Base-by-base conservation (phyloP, 2,113 vertebrate species). In the Panthera uncia region DNA sequence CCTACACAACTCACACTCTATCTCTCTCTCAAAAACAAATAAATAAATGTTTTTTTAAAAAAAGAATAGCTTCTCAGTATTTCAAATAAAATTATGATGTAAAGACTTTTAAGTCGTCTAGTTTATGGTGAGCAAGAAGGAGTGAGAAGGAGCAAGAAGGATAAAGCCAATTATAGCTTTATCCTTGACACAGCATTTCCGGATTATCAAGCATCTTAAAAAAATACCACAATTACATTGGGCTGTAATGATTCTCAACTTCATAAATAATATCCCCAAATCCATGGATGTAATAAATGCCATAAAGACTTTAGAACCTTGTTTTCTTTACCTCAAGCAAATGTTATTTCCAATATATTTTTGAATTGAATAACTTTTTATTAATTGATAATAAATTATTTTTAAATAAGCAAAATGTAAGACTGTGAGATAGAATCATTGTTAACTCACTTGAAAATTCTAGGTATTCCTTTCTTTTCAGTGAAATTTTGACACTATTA, bases 11-110 rank as follows among this genome's bases (percentile, higher is more conserved):
- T 61, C 57, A 61, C 21, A 3, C 8, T 7, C 18, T 57, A 57
- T 57, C 18, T 61, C 57, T 61, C 21, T 23, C 57, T 61, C 8
- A 61, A 61, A 61, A 23, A 61, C 23, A 61, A 61, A 61, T 9
- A 3, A 61, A 61, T 23, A 8, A 61, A 3, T 45, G 1, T 45
- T 45, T 45, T 45, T 1, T 45, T 18, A 9, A 61, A 21, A 68
- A 89, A 92, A 50, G 23, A 52, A 66, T 25, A n/a, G 79, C 31
- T 71, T 5, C 41, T 83, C 14, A 63, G 8, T 71, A 89, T 73
- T 96, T 92, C 33, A 86, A 65, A 92, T 89, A 50, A 90, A 92
- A 50, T 81, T 86, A 78, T 65, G n/a, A 71, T 78, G 66, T 41
- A 87, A 90, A 96, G 16, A 48, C 63, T 65, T 90, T 74, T 69